Base-by-base conservation (phyloP, 2,888 invertebrate genomes). In the Fissipunctia ypsillon region DNA sequence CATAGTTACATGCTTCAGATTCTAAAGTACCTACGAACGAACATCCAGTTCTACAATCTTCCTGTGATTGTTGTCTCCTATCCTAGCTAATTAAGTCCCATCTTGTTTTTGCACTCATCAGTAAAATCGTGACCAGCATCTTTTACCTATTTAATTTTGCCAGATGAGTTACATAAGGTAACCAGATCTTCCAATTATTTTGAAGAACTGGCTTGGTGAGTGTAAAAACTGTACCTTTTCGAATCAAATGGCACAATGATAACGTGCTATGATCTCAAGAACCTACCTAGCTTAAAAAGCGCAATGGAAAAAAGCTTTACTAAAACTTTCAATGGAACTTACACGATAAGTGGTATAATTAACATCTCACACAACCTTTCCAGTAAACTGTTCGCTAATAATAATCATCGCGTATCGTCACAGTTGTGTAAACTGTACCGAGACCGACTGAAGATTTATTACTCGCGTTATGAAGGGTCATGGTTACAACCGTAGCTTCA, bases 401-500 rank as follows among this genome's bases (percentile, higher is more conserved):
- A 60, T 50, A 22, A 81, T 56, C 56, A 61, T 60, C 38, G 4
- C 12, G 12, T 52, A 48, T 41, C 52, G 63, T 54, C 60, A 61
- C 41, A 69, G 25, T 68, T 48, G 38, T 50, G 41, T 50, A 50
- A 65, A 61, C 65, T 66, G 64, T 54, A 67, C 73, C 52, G 43
- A 57, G 48, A 67, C 73, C 52, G 43, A 57, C 73, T 57, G 73
- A 69, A 81, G 71, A 76, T 84, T 84, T 81, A 82, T 77, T 50
- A 76, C 52, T 45, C 50, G 68, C 61, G 52, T 80, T 76, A 81
- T 68, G 60, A 76, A 81, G 76, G 80, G 72, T 81, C 84, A 71
- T 50, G 76, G 73, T 67, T 81, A 78, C 79, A 82, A 69, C 75
- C 80, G 77, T 80, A 74, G 76, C 87, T 77, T 76, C 77, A 75